A percentile compares a stretch with the other conserved stretches of the same genome.
phyloP scores from a whole-genome alignment of 2,113 vertebrate genomes.

The rabbit (Oryctolagus cuniculus) region DNA sequence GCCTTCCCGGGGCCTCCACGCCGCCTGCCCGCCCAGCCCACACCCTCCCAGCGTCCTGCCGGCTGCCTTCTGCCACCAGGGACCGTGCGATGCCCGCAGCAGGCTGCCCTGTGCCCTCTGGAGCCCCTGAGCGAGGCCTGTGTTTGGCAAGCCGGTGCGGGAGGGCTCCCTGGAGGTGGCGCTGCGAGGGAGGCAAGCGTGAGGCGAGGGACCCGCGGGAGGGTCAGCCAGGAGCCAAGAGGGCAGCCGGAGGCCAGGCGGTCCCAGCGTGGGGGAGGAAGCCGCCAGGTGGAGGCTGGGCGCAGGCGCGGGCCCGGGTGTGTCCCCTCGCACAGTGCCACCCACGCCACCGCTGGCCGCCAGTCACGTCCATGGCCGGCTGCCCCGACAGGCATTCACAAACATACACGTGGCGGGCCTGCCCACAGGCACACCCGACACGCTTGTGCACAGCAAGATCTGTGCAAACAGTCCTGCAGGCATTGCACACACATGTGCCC shows the following conservation, averaged over 20 bases:
- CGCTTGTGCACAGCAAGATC: too few species aligned
- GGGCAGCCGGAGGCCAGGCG: neutral
- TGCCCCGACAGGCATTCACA: neutral
- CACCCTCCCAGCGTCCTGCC: too few species aligned
- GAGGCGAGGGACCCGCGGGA: neutral
- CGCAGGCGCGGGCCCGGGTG: fast-evolving
- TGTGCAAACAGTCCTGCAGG: too few species aligned
- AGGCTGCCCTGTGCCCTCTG: neutral
- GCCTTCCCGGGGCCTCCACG: neutral
- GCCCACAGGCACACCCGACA: too few species aligned
- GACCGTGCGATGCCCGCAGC: fast-evolving
- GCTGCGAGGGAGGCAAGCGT: neutral
- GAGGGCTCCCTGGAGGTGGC: neutral
- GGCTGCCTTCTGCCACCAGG: neutral
- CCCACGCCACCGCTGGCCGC: too few species aligned
- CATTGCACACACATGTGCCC: too few species aligned
- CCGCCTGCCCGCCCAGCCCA: neutral
- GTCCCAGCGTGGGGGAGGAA: neutral
- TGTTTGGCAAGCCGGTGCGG: neutral
- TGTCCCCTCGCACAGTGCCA: neutral
- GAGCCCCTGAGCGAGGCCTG: neutral
- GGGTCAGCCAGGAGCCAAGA: too few species aligned
- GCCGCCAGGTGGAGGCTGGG: too few species aligned
- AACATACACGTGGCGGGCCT: neutral
- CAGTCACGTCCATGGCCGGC: too few species aligned